Evolutionary conservation across 2,113 vertebrate species (phyloP).

Genomic region (Trinectes maculatus): DNA sequence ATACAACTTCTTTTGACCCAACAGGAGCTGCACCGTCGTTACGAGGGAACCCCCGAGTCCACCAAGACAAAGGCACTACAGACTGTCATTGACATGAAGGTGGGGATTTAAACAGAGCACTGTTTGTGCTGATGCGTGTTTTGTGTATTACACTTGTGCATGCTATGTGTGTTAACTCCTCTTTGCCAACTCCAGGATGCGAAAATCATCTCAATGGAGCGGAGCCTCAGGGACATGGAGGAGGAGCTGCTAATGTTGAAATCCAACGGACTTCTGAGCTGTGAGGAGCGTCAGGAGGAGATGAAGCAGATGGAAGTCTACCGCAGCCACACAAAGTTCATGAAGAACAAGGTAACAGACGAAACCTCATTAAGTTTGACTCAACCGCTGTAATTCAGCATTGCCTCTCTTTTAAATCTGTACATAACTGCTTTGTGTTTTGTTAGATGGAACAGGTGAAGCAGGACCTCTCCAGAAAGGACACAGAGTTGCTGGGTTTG

Average conservation of each 20-base stretch:
- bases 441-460: slow-evolving; percentile 96
- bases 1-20: slow-evolving; percentile 27
- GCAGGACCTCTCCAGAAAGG: slow-evolving; percentile 96
- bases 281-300: slow-evolving; percentile 96
- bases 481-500: slow-evolving; percentile 93
- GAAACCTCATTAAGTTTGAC: neutral
- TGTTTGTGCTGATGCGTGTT: neutral
- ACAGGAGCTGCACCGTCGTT: slow-evolving; percentile 94
- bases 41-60: slow-evolving; percentile 94
- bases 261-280: slow-evolving; percentile 95
- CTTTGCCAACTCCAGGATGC: slow-evolving; percentile 86
- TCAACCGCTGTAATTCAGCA: neutral
- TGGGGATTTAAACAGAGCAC: slow-evolving; percentile 52
- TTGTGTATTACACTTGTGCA: neutral
- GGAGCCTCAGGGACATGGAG: slow-evolving; percentile 93
- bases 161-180: neutral
- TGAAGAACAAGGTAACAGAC: slow-evolving; percentile 95
- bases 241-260: slow-evolving; percentile 97
- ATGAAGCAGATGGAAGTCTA: slow-evolving; percentile 99
- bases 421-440: neutral
- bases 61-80: slow-evolving; percentile 98
- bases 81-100: slow-evolving; percentile 99
- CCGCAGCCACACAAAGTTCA: slow-evolving; percentile 98
- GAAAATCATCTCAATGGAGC: slow-evolving; percentile 95
- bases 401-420: neutral